phyloP scores from a whole-genome alignment of 2,113 vertebrate genomes.

The Indicator maculatus region DNA sequence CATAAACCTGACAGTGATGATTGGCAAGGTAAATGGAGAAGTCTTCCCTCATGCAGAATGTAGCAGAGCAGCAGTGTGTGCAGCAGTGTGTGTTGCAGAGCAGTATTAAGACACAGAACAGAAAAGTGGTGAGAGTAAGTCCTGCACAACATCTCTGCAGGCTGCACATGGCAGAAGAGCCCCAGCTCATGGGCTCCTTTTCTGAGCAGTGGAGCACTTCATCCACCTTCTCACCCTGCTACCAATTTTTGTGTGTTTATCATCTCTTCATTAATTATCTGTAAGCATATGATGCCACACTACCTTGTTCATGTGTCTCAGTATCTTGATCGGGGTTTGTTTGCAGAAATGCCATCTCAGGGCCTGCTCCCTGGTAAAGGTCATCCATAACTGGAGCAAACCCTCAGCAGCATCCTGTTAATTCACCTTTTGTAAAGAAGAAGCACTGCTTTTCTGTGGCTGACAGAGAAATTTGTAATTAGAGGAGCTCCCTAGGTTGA shows the following conservation, averaged over 20 bases:
- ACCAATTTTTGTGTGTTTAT: neutral
- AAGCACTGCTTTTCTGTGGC: neutral
- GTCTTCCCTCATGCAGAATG: fast-evolving
- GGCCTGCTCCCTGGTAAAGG: neutral
- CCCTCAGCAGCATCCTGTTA: neutral
- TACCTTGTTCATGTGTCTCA: fast-evolving
- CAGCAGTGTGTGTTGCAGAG: fast-evolving
- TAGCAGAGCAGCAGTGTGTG: fast-evolving
- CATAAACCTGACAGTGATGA: fast-evolving
- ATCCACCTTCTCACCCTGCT: neutral
- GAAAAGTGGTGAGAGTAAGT: neutral
- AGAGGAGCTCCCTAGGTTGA: neutral
- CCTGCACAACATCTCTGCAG: neutral
- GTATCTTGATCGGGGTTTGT: fast-evolving
- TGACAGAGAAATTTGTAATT: neutral
- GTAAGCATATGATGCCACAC: neutral
- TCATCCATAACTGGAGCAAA: fast-evolving
- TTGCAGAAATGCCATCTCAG: neutral
- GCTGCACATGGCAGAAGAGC: fast-evolving
- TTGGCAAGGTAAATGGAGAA: neutral
- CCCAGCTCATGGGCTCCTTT: neutral
- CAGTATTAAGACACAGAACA: fast-evolving
- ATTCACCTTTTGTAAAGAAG: neutral
- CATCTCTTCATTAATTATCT: neutral
- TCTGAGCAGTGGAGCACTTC: neutral